Evolutionary conservation across 2,113 vertebrate genomes (phyloP).

Genomic region (Neodon shergylaensis): DNA sequence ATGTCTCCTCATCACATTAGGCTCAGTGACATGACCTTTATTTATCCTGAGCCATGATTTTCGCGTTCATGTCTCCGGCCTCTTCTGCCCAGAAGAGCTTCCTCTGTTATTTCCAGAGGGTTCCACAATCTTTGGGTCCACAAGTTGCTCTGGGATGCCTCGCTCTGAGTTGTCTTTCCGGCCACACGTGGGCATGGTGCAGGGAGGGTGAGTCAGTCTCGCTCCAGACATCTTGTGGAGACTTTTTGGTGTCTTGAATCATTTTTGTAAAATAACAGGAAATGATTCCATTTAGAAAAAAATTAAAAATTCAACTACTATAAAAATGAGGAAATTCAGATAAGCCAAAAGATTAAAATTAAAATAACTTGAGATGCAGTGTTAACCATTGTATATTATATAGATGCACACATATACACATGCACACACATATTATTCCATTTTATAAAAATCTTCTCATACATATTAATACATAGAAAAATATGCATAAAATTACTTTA

Average conservation of each 20-base stretch:
- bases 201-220: background rate
- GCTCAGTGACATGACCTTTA: background rate
- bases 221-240: background rate
- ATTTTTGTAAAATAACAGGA: background rate
- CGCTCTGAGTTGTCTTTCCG: background rate
- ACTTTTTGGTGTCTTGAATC: background rate
- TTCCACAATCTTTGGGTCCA: fast-evolving
- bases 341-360: slow-evolving; percentile 51
- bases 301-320: slow-evolving; percentile 35
- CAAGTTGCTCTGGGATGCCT: fast-evolving
- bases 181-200: fast-evolving
- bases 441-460: background rate
- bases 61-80: fast-evolving
- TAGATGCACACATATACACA: background rate
- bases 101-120: background rate
- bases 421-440: background rate
- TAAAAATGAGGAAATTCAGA: slow-evolving; percentile 49
- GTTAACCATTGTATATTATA: slow-evolving; percentile 29
- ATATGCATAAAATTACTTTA: background rate
- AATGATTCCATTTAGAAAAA: slow-evolving; percentile 19
- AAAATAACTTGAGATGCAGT: slow-evolving; percentile 56
- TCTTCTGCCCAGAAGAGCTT: background rate
- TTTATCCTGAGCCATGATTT: background rate
- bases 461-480: background rate
- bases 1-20: fast-evolving